Base-by-base conservation (phyloP, 2,113 vertebrate genomes). In the Seriola quinqueradiata region DNA sequence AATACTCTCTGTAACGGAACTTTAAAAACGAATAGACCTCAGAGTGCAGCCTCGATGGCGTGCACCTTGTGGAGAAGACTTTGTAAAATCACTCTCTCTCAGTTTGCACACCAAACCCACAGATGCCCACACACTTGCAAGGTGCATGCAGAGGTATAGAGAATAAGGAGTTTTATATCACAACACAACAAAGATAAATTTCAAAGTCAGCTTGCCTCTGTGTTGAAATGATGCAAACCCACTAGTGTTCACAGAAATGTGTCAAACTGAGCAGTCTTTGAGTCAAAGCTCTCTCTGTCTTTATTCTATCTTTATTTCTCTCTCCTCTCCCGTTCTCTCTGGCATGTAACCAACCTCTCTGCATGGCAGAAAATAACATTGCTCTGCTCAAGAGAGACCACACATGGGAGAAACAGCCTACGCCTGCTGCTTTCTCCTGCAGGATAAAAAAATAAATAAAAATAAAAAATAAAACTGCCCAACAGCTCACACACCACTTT, bases 21-120 rank as follows among this genome's bases (percentile, higher is more conserved):
- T 92, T 94, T 89, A 94, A 93, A 94, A 92, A 92, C 93, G 79
- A 91, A 93, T 90, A 92, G 77, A 89, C 72, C 77, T 79, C 64
- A 85, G 89, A 94, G 90, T 82, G 89, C 88, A 85, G 79, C 71
- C 79, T 42, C 32, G 71, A 83, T 89, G 77, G 52, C 70, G 10
- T 70, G 83, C 83, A 89, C 89, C 87, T 91, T 83, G 71, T 69
- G 46, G n/a, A 77, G 60, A 84, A 81, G 77, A 66, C 78, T 92
- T 87, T 84, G 74, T 79, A 57, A 91, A 86, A 87, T 84, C 77
- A 81, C 86, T 86, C 81, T 70, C 73, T 79, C 52, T 70, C 66
- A 46, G 76, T 84, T 81, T 78, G 76, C 78, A 59, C 82, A 85
- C 69, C 60, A 70, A 85, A 70, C 71, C 67, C 86, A 82, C 81